Evolutionary conservation across 2,888 invertebrate species (phyloP), one percentile per base, ranked within the genome.

Genomic region (Neria commutata): DNA sequence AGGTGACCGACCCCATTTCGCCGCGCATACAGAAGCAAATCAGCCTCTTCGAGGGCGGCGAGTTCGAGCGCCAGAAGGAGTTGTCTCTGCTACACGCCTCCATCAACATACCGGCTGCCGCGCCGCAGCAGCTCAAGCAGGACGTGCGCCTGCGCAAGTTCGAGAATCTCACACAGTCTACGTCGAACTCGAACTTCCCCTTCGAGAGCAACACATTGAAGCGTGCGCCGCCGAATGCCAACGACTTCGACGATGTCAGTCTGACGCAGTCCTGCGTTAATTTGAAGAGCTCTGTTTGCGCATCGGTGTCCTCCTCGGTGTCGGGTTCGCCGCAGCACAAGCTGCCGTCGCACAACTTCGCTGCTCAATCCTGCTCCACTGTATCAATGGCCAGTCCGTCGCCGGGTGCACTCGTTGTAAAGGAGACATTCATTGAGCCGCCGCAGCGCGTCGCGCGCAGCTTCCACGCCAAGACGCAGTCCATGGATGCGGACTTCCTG

Each of bases 381-480:
- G 46, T 21, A n/a, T 17, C 60, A 58, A 23, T 67, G 55, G 24
- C 57, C 62, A 0, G 14, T 64, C 56, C 1, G 53, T 65, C 14
- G 71, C 81, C 83, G 0, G 84, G 84, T 1, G 78, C 83, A 3
- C 76, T 84, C 21, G 70, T 84, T 24, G 80, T 85, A 1, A 84
- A 83, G 72, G 85, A 85, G 71, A 78, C 78, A 55, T 85, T 80
- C 65, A 85, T 85, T 29, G 85, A 85, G 67, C 83, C 84, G 2
- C 83, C 84, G 1, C 83, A 83, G 60, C 80, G 84, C 24, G 77
- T 84, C 51, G 81, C 85, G 1, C 83, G 81, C 62, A 84, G 73
- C 56, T 80, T 79, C 63, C 76, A 78, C 29, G 74, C 69, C 42
- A 79, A 81, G 60, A 79, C 81, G 0, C 78, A 79, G 56, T 79